Conservation (phyloP, 2,888 invertebrate species). For the Volucella zonaria region DNA sequence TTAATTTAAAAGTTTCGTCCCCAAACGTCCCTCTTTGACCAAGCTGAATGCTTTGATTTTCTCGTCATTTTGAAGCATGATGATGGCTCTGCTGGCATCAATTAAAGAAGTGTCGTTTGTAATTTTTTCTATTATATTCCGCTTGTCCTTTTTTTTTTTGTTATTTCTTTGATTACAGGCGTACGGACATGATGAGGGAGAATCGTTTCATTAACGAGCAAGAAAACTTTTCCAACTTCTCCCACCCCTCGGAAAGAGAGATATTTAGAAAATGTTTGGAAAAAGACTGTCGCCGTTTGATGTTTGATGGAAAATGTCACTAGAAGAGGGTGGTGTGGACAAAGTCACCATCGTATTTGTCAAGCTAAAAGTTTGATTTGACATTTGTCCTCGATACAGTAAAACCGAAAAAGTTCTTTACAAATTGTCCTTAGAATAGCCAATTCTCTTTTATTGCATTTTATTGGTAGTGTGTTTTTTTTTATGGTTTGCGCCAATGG, state of each 20-base stretch:
- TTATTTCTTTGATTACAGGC: conserved; percentile 32
- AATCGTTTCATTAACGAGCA: conserved; percentile 50
- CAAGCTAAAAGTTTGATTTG: too few relatives aligned
- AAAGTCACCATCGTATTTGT: too few relatives aligned
- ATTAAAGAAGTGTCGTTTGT: conserved; percentile 8
- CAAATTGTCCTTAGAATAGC: too few relatives aligned
- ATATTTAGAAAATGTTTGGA: not conserved
- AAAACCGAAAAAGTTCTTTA: too few relatives aligned
- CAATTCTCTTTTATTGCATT: too few relatives aligned
- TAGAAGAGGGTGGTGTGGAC: too few relatives aligned
- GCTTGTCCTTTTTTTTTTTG: conserved; percentile 23
- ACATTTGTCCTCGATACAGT: too few relatives aligned
- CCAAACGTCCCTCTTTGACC: not conserved
- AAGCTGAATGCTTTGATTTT: conserved; percentile 32
- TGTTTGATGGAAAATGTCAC: conserved; percentile 13
- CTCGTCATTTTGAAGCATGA: conserved; percentile 15
- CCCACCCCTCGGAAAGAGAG: not conserved
- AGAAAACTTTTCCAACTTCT: not conserved
- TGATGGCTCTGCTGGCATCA: not conserved
- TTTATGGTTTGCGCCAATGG: too few relatives aligned
- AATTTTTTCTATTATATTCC: not conserved
- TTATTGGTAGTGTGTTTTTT: too few relatives aligned
- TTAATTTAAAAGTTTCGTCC: conserved; percentile 61
- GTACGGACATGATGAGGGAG: conserved; percentile 1
- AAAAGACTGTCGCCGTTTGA: conserved; percentile 31